Percentiles rank a stretch among this genome's conserved stretches.
phyloP scores from a whole-genome alignment of 2,113 vertebrate genomes.

The Thalassoma bifasciatum region DNA sequence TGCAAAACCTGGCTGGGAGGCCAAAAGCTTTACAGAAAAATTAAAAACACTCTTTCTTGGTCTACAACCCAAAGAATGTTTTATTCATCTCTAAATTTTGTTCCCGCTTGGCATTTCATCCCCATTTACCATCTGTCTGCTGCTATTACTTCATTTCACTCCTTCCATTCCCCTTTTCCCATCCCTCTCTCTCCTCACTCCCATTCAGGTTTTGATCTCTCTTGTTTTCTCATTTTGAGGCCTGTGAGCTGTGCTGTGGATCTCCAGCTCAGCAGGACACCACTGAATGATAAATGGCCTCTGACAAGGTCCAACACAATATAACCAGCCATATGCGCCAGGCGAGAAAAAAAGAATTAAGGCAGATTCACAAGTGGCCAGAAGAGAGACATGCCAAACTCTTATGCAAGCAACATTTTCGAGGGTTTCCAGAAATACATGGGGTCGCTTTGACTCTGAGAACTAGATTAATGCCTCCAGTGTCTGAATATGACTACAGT shows the following conservation, averaged over 20 bases:
- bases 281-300: constrained; percentile 77
- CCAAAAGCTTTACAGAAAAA: constrained; percentile 17
- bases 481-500: not conserved
- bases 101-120: constrained; percentile 11
- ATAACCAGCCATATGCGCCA: constrained; percentile 74
- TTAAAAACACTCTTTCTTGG: constrained; percentile 10
- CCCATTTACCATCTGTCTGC: constrained; percentile 11
- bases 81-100: constrained; percentile 31
- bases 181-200: constrained; percentile 32
- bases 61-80: constrained; percentile 17
- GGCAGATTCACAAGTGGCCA: constrained; percentile 68
- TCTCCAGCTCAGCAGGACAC: constrained; percentile 76
- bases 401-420: constrained; percentile 66
- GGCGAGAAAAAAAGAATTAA: constrained; percentile 70
- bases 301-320: constrained; percentile 80
- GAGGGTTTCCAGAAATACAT: constrained; percentile 55
- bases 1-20: not conserved
- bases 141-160: constrained; percentile 36
- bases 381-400: constrained; percentile 61
- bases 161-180: constrained; percentile 27
- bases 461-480: constrained; percentile 46
- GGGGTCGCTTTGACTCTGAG: constrained; percentile 32
- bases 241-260: constrained; percentile 62
- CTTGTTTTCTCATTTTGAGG: constrained; percentile 73
- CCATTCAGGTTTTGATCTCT: constrained; percentile 53